These are phyloP conservation scores for Poliocrania exsul DNA, from an alignment of 2,797 vertebrate genomes.

Conservation along the genomic window DNA sequence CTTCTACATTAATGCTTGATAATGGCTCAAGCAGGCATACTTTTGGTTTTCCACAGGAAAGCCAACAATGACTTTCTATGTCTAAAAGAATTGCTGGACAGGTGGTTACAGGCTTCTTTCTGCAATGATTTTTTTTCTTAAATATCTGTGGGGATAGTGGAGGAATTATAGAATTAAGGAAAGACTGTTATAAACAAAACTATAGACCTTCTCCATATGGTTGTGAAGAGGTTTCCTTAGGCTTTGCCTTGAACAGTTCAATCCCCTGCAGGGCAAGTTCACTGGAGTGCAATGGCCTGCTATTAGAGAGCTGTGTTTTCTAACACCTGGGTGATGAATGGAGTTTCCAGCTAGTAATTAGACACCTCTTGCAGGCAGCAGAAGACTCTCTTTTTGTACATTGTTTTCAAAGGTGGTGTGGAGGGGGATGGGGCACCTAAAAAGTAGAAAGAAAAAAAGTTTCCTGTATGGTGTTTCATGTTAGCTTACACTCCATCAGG, in stretches of 20 bases:
- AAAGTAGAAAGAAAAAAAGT: not conserved
- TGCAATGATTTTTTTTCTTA: not conserved
- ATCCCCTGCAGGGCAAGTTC: constrained; percentile 12
- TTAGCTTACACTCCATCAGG: not conserved
- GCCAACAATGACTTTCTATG: not conserved
- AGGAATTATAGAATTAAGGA: constrained; percentile 26
- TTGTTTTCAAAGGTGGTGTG: constrained; percentile 34
- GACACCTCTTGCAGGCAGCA: constrained; percentile 30
- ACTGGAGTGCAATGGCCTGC: not conserved
- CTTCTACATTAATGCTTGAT: not conserved
- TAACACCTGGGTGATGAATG: constrained; percentile 61
- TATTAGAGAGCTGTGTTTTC: constrained; percentile 5
- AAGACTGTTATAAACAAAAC: not conserved
- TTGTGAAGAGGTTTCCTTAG: not conserved
- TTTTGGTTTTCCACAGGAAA: not conserved
- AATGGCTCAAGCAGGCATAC: not conserved
- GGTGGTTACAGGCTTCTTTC: constrained; percentile 10
- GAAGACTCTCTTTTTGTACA: not conserved
- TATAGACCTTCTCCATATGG: not conserved
- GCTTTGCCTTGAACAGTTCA: constrained; percentile 13
- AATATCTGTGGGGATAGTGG: not conserved
- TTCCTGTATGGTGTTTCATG: not conserved
- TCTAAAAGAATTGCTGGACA: not conserved
- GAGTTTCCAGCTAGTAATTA: constrained; percentile 55
- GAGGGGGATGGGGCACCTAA: not conserved